Evolutionary conservation across 2,113 vertebrate genomes (phyloP).

Genomic region (Trematocara macrostoma): DNA sequence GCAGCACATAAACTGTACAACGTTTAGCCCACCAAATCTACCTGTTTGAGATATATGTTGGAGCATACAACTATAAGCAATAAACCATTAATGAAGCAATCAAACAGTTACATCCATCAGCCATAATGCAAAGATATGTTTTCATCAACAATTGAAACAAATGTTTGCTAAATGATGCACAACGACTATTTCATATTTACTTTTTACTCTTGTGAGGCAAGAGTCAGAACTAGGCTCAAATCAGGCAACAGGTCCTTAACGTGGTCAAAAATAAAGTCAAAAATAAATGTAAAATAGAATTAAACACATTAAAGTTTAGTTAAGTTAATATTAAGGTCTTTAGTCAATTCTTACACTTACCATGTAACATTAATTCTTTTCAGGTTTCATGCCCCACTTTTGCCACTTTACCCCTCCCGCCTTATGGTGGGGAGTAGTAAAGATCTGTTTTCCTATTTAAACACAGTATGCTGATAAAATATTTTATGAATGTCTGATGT

Average conservation of each 20-base stretch:
- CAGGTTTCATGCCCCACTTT: background rate
- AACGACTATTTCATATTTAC: background rate
- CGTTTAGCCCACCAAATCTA: background rate
- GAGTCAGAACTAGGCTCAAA: background rate
- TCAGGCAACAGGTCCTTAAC: background rate
- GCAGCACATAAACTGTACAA: background rate
- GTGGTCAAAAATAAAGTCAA: background rate
- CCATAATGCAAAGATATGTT: background rate
- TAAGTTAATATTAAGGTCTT: background rate
- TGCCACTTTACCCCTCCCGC: background rate
- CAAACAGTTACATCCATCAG: background rate
- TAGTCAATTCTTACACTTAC: background rate
- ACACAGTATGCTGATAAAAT: background rate
- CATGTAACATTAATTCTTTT: background rate
- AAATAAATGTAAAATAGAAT: background rate
- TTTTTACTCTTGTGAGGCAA: background rate
- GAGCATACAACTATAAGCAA: background rate
- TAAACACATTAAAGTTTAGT: background rate
- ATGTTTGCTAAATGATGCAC: background rate
- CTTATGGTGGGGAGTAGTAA: background rate
- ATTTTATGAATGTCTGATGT: background rate
- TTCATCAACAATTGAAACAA: background rate
- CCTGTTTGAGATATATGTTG: background rate
- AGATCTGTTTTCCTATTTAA: background rate
- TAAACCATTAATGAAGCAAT: background rate